These are phyloP conservation scores for Heliothis subflexa DNA, from an alignment of 1,140 invertebrate genomes.

Conservation along the genomic window DNA sequence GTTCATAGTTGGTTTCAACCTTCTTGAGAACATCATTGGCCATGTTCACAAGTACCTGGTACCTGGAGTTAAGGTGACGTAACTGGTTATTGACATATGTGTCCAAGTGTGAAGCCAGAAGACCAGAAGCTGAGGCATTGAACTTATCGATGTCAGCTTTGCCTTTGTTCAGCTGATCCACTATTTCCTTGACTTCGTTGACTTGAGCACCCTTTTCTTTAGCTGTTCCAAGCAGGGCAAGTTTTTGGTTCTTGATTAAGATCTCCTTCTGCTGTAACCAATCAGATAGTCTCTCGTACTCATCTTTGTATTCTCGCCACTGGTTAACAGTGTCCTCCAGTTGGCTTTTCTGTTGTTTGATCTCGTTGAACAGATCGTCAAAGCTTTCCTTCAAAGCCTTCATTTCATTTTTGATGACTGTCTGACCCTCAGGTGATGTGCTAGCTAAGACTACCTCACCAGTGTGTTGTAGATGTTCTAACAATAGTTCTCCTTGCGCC, in stretches of 20 bases:
- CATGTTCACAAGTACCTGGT: constrained; percentile 95
- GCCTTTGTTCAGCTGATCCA: constrained; percentile 92
- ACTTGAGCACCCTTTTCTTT: constrained; percentile 95
- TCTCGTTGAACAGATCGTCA: constrained; percentile 94
- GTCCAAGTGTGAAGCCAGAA: constrained; percentile 94
- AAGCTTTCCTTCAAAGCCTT: constrained; percentile 94
- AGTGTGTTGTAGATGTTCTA: constrained; percentile 94
- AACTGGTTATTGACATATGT: constrained; percentile 97
- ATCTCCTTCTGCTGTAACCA: constrained; percentile 98
- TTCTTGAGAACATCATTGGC: constrained; percentile 97
- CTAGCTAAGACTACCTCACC: constrained; percentile 94
- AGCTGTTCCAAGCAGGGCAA: constrained; percentile 92
- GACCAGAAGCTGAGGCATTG: constrained; percentile 91
- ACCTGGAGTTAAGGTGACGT: constrained; percentile 95
- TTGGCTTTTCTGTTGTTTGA: constrained; percentile 94
- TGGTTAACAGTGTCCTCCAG: constrained; percentile 93
- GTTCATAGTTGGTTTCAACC: constrained; percentile 95
- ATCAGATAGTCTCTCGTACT: constrained; percentile 95
- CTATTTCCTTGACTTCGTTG: constrained; percentile 91
- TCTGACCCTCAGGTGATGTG: constrained; percentile 92
- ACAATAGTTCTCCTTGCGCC: constrained; percentile 94
- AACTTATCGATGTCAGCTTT: constrained; percentile 94
- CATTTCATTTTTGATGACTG: constrained; percentile 94
- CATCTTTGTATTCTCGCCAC: constrained; percentile 96
- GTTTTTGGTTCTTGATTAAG: constrained; percentile 95